Evolutionary conservation across 2,113 vertebrate genomes (phyloP).

Genomic region (Strix uralensis): DNA sequence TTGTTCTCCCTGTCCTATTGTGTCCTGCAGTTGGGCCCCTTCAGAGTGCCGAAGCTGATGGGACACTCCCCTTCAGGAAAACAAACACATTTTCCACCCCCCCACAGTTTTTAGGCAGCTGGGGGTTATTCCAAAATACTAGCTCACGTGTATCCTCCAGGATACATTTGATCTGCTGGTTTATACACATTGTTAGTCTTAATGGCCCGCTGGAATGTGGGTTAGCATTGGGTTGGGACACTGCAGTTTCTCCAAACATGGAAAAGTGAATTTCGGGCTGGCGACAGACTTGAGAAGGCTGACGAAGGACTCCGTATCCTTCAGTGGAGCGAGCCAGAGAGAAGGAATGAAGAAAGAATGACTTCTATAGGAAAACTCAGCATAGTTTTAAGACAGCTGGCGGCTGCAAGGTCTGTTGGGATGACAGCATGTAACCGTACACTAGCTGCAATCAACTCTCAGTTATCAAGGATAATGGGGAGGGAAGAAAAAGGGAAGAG

Average conservation of each 20-base stretch:
- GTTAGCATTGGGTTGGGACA: background rate
- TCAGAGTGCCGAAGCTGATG: background rate
- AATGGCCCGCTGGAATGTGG: background rate
- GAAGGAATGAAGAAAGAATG: background rate
- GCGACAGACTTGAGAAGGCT: background rate
- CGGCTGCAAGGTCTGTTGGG: background rate
- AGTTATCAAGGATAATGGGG: background rate
- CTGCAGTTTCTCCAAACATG: background rate
- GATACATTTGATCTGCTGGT: background rate
- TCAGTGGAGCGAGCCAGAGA: background rate
- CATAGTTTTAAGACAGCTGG: background rate
- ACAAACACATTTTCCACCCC: background rate
- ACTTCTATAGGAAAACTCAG: background rate
- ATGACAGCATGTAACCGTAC: background rate
- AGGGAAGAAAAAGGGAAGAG: background rate
- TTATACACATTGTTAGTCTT: background rate
- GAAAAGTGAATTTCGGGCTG: slow-evolving; percentile 6
- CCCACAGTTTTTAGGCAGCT: background rate
- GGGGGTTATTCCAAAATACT: background rate
- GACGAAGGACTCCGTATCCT: background rate
- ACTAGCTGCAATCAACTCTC: background rate
- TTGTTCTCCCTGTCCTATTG: background rate
- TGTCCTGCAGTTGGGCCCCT: background rate
- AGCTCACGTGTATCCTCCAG: background rate
- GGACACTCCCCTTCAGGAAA: background rate